Conservation (phyloP, 2,888 invertebrate species). For the Rhimphoctona megacephalus region DNA sequence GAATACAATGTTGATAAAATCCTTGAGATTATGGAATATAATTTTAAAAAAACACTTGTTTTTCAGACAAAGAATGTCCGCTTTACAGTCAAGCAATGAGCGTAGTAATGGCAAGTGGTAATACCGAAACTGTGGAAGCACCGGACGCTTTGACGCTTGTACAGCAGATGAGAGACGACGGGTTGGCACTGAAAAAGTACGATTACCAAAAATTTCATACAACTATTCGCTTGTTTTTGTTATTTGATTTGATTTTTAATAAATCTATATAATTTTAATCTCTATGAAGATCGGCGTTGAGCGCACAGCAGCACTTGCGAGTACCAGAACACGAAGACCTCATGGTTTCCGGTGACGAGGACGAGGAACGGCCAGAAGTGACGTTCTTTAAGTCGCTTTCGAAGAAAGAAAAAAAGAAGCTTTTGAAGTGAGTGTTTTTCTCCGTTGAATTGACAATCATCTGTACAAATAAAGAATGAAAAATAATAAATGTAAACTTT, state of each 20-base stretch:
- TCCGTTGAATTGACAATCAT: neutral
- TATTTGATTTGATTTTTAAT: neutral
- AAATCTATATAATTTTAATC: neutral
- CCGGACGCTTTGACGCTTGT: slow-evolving; percentile 91
- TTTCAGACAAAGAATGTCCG: slow-evolving; percentile 96
- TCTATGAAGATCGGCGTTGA: slow-evolving; percentile 78
- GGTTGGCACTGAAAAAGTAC: slow-evolving; percentile 93
- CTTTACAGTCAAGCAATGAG: slow-evolving; percentile 95
- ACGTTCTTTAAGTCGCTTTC: slow-evolving; percentile 94
- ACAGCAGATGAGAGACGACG: slow-evolving; percentile 96
- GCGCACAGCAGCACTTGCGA: slow-evolving; percentile 87
- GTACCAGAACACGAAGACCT: slow-evolving; percentile 86
- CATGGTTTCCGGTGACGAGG: slow-evolving; percentile 84
- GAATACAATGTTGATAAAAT: slow-evolving; percentile 20
- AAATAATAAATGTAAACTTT: slow-evolving; percentile 43
- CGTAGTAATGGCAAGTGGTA: slow-evolving; percentile 88
- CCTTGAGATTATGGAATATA: neutral
- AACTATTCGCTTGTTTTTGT: neutral
- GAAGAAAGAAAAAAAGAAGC: slow-evolving; percentile 95
- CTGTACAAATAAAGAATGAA: neutral
- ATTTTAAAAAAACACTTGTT: slow-evolving; percentile 8
- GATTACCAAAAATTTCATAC: slow-evolving; percentile 72
- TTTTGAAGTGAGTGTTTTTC: slow-evolving; percentile 89
- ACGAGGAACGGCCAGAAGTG: slow-evolving; percentile 87
- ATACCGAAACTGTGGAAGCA: slow-evolving; percentile 87